Base-by-base conservation (phyloP, 1,140 invertebrate species). In the Drosophila repleta region DNA sequence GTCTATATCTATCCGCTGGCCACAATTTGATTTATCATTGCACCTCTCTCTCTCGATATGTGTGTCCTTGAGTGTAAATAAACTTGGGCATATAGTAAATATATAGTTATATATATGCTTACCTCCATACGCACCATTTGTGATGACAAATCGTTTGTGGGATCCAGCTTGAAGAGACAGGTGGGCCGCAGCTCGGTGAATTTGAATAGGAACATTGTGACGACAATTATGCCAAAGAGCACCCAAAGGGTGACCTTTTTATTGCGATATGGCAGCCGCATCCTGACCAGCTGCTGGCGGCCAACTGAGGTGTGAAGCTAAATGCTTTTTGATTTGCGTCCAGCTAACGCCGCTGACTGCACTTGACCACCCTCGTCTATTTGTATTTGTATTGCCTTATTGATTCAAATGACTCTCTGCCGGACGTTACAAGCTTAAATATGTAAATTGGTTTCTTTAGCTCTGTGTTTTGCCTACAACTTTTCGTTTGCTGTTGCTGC, bases 121-220 rank as follows among this genome's bases (percentile, higher is more conserved):
- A 91, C 91, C 90, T 91, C 90, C 60, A 78, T 76, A 71, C 70
- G 79, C 5, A 91, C 51, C 91, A 91, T 91, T 51, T 91, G 69
- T 7, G 90, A 79, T 62, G 73, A n/a, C 26, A 74, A 56, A 57
- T 79, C 78, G 51, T 76, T 79, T 20, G 61, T n/a, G 62, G 79
- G 45, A 49, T 91, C 90, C 68, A 90, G 65, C 48, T 78, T 83
- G 74, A 91, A 91, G 57, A 91, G 83, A 71, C 90, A 91, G 52
- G 78, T 90, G 32, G 90, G 90, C n/a, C 90, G 80, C 70, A 91
- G 64, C 41, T 91, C 91, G 68, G 90, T 90, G 68, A 90, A 91
- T 76, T 91, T 91, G 72, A 91, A 90, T 70, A 91, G 70, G 82
- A 91, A 91, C 91, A 91, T 91, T 37, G 88, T 91, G 74, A 91